Percentiles rank a stretch among this genome's conserved stretches.
Evolutionary conservation across 2,888 invertebrate genomes (phyloP).

Genomic region (Pristionchus exspectatus): DNA sequence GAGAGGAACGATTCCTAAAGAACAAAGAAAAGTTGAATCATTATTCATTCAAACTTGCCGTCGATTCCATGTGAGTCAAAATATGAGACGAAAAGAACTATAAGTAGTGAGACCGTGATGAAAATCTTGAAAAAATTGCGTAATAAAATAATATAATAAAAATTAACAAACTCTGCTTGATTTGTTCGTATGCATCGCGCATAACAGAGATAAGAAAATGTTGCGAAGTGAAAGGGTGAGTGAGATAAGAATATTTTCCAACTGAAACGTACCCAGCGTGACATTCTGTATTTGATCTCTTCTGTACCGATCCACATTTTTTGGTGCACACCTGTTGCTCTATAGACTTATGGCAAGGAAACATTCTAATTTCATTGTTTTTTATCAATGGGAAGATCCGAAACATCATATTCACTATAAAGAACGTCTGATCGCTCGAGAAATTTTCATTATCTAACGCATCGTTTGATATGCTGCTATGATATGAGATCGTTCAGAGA

Average conservation of each 20-base stretch:
- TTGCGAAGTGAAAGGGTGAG: not conserved
- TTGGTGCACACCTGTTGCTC: no score
- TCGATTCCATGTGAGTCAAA: not conserved
- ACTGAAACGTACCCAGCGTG: not conserved
- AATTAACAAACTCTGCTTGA: not conserved
- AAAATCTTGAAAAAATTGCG: not conserved
- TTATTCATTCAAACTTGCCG: not conserved
- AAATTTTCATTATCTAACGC: no score
- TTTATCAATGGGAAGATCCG: no score
- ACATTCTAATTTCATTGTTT: no score
- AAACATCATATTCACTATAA: no score
- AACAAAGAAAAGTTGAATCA: not conserved
- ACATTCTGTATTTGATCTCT: not conserved
- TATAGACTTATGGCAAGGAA: no score
- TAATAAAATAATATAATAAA: not conserved
- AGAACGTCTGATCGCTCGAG: no score
- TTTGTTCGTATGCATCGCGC: not conserved
- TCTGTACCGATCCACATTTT: no score
- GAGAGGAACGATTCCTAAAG: not conserved
- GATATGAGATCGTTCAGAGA: no score
- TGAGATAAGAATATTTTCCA: not conserved
- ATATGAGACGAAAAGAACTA: not conserved
- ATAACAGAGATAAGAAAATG: not conserved
- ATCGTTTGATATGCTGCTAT: no score
- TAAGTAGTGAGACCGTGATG: not conserved